These are phyloP conservation scores for Lypha dubia DNA, from an alignment of 2,888 invertebrate species.

Conservation along the genomic window DNA sequence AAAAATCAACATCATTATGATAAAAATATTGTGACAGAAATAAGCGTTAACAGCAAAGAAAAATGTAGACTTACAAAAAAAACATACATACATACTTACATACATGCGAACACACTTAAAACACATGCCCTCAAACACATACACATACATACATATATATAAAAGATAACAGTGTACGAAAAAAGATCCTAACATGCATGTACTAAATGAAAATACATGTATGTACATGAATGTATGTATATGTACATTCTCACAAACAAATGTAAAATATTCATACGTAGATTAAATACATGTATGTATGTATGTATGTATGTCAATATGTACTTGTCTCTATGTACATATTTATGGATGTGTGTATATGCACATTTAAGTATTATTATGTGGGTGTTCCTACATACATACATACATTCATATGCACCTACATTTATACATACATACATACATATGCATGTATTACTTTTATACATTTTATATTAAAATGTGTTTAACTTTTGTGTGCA, in stretches of 20 bases:
- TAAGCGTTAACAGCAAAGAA: conserved; percentile 47
- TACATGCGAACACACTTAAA: conserved; percentile 16
- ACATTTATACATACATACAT: background rate
- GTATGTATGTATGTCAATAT: background rate
- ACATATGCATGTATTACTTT: conserved; percentile 15
- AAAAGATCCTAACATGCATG: conserved; percentile 62
- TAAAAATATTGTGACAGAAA: conserved; percentile 67
- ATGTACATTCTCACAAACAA: background rate
- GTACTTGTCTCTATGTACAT: conserved; percentile 14
- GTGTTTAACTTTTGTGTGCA: conserved; percentile 62
- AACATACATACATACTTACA: too few species aligned
- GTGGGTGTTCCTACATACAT: conserved; percentile 19
- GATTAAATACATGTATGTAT: background rate
- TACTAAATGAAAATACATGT: too few species aligned
- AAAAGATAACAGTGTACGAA: conserved; percentile 4
- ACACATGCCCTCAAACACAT: background rate
- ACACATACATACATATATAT: background rate
- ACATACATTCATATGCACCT: conserved; percentile 27
- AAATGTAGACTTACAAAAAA: too few species aligned
- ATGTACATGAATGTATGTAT: conserved; percentile 41
- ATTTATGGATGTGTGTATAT: too few species aligned
- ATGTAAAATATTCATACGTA: background rate
- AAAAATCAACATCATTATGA: conserved; percentile 63
- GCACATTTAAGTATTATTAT: background rate
- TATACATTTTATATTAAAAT: conserved; percentile 57